Evolutionary conservation across 2,888 invertebrate genomes (phyloP).

Genomic region (Pollenia angustigena): DNA sequence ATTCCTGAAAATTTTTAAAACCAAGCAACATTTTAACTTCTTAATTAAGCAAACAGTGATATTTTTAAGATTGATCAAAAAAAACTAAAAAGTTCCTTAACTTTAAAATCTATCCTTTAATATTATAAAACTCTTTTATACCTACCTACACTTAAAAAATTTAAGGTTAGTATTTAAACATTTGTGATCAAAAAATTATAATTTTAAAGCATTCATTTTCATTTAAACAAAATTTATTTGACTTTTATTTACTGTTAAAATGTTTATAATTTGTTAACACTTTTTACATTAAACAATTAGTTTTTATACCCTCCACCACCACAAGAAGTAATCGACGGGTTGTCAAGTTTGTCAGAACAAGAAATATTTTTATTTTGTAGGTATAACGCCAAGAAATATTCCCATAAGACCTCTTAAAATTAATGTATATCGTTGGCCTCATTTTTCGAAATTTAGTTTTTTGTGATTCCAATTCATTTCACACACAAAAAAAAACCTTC

Average conservation of each 20-base stretch:
- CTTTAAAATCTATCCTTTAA: not conserved
- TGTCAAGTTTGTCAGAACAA: too few relatives aligned
- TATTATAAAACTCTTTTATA: not conserved
- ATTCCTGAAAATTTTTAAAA: not conserved
- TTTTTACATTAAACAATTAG: conserved; percentile 4
- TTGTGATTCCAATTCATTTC: too few relatives aligned
- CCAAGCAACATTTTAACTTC: not conserved
- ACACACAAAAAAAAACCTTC: too few relatives aligned
- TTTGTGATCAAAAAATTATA: not conserved
- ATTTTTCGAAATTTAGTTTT: too few relatives aligned
- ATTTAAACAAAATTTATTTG: not conserved
- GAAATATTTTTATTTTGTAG: too few relatives aligned
- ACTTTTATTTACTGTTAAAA: conserved; percentile 37
- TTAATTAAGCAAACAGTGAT: conserved; percentile 43
- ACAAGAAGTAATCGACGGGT: too few relatives aligned
- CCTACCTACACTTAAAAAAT: conserved; percentile 2
- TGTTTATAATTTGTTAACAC: conserved; percentile 21
- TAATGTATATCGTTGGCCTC: too few relatives aligned
- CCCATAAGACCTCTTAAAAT: too few relatives aligned
- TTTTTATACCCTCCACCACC: not conserved
- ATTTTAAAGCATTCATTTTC: not conserved
- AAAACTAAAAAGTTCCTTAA: conserved; percentile 56
- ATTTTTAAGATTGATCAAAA: conserved; percentile 16
- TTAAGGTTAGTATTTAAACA: conserved; percentile 59
- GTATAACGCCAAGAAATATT: too few relatives aligned